phyloP scores from a whole-genome alignment of 2,888 invertebrate genomes.

The Drosophila tripunctata region DNA sequence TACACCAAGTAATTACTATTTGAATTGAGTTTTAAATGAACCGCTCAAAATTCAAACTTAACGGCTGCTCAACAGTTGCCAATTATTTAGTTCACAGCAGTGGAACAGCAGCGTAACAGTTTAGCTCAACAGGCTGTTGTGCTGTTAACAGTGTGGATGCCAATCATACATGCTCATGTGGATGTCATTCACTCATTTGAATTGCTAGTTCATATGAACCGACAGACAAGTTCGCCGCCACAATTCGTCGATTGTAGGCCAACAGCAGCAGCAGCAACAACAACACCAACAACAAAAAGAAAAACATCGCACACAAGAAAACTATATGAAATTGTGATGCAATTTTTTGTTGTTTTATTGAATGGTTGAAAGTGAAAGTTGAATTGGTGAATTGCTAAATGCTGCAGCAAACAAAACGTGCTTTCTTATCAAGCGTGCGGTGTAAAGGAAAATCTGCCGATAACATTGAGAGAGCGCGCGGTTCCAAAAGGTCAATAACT shows the following conservation, averaged over 20 bases:
- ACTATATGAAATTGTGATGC: conserved; percentile 70
- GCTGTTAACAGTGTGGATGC: not conserved
- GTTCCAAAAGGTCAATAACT: conserved; percentile 44
- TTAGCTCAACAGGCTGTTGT: conserved; percentile 4
- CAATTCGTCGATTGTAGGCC: conserved; percentile 19
- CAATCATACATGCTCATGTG: not conserved
- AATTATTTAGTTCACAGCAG: not conserved
- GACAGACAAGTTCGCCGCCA: conserved; percentile 11
- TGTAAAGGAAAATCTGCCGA: conserved; percentile 10
- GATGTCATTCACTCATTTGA: not conserved
- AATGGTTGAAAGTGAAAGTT: conserved; percentile 70
- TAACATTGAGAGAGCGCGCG: conserved; percentile 2
- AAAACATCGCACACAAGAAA: no score
- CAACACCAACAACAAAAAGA: no score
- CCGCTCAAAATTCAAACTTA: not conserved
- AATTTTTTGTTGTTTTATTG: conserved; percentile 65
- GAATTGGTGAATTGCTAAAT: conserved; percentile 15
- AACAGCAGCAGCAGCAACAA: no score
- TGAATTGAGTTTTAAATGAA: no score
- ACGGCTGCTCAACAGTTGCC: conserved; percentile 5
- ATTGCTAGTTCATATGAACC: conserved; percentile 6
- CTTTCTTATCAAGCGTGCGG: conserved; percentile 9
- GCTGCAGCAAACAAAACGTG: conserved; percentile 23
- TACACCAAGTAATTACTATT: no score
- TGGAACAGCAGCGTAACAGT: not conserved